Evolutionary conservation across 2,888 invertebrate genomes (phyloP), one percentile per base, ranked within the genome.

Genomic region (Alloscopus bannaensis): DNA sequence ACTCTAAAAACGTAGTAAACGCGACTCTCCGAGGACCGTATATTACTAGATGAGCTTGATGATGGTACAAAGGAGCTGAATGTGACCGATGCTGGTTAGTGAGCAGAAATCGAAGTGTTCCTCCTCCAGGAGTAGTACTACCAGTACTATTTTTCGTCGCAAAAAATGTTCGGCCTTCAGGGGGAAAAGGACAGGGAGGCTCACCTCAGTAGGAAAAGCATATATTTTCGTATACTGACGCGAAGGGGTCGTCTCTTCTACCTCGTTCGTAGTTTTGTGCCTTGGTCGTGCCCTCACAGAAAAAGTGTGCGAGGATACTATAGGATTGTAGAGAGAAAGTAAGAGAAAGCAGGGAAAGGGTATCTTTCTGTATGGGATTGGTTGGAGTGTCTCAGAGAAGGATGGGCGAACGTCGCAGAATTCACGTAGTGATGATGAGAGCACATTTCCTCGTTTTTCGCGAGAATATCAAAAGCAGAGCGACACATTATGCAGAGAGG

Each of bases 371-470:
- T n/a, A n/a, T 68, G 60, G 75, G 68, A 75, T 75, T 75, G 75
- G 75, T 60, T 75, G 75, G 26, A 36, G 68, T 50, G 22, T 59
- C 40, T 24, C 60, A 18, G 28, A 60, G 75, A 68, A 75, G 75
- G 75, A 75, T 75, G 75, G 75, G 75, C 75, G 40, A 24, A 52
- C 76, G 68, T 60, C 68, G n/a, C n/a, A n/a, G n/a, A n/a, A n/a
- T 60, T 24, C 68, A 77, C 3, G 31, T 52, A 3, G 31, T 45
- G 24, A 45, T 45, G 64, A 45, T 8, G 47, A 8, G 4, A 36
- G 13, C n/a, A n/a, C n/a, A n/a, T n/a, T n/a, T n/a, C n/a, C n/a
- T n/a, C n/a, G n/a, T n/a, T n/a, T n/a, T n/a, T n/a, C n/a, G n/a
- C n/a, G n/a, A n/a, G n/a, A n/a, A n/a, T n/a, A n/a, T n/a, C n/a